Evolutionary conservation across 1,140 invertebrate species (phyloP).

Genomic region (Drosophila pallidifrons): DNA sequence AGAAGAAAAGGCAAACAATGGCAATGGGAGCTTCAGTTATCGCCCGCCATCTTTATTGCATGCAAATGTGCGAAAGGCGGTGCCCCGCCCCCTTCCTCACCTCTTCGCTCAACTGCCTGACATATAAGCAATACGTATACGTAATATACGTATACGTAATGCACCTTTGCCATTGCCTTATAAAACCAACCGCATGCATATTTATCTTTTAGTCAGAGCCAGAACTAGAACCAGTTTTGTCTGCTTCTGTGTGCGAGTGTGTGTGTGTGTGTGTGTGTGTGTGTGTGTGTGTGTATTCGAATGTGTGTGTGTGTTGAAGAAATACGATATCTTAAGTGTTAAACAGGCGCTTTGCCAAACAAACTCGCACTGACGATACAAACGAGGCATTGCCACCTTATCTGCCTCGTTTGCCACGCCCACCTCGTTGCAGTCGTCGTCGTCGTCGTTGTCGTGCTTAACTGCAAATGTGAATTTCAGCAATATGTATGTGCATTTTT

Average conservation of each 20-base stretch:
- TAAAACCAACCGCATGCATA: constrained; percentile 78
- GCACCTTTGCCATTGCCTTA: constrained; percentile 59
- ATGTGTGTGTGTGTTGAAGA: constrained; percentile 59
- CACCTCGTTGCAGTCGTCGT: constrained; percentile 55
- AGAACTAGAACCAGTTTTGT: constrained; percentile 29
- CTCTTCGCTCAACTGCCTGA: constrained; percentile 59
- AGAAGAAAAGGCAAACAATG: constrained; percentile 76
- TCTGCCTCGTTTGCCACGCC: constrained; percentile 52
- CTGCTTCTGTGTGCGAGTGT: constrained; percentile 1
- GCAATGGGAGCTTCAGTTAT: constrained; percentile 77
- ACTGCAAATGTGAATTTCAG: constrained; percentile 42
- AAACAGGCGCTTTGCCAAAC: constrained; percentile 82
- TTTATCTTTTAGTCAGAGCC: constrained; percentile 69
- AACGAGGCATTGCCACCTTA: constrained; percentile 59
- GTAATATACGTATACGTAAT: constrained; percentile 47
- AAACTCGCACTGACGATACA: constrained; percentile 62
- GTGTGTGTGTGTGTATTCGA: constrained; percentile 25
- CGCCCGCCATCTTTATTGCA: constrained; percentile 82
- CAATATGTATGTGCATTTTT: constrained; percentile 38
- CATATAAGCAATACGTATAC: constrained; percentile 41
- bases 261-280: constrained; percentile 25
- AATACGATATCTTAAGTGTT: constrained; percentile 83
- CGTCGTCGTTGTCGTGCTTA: constrained; percentile 19
- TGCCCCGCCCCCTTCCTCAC: constrained; percentile 28
- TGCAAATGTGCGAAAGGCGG: constrained; percentile 80